Evolutionary conservation across 1,140 invertebrate species (phyloP), one percentile per base, ranked within the genome.

Genomic region (Caerostris darwini): DNA sequence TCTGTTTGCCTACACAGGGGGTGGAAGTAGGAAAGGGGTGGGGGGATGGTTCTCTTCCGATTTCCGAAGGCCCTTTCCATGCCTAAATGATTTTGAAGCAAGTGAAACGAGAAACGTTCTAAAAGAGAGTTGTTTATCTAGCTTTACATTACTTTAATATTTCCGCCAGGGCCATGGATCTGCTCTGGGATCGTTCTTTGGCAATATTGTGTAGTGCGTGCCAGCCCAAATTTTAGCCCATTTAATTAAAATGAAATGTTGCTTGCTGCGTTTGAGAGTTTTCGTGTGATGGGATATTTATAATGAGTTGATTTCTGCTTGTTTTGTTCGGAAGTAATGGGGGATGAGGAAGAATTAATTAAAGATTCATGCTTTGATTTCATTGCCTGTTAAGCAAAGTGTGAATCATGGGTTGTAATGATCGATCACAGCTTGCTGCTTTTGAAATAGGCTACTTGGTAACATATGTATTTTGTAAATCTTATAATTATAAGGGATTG

Each of bases 91-190:
- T 59, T 59, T 34, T 57, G 57, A 85, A 85, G 83, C 57, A 7
- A 85, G 7, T 85, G 83, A 85, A 59, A 58, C 83, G 83, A 17
- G 83, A 85, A 85, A 85, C 8, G 83, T 34, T 85, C 83, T 58
- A 58, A 59, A 85, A 85, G 57, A n/a, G n/a, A 34, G 83, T 77
- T 77, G 71, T 77, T 77, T 77, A 77, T 77, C 8, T 8, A 77
- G 71, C 71, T 77, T 34, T 50, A 53, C 71, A 77, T 77, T 53
- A 77, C 34, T 34, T 77, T 77, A 77, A 77, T 77, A 77, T 50
- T 77, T 77, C 71, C 71, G 71, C 7, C 71, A 34, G 53, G 53
- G 71, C 34, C 71, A 53, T 77, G 34, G 10, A 77, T 77, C 71
- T 34, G 7, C 50, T 7, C 3, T 8, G 61, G 61, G 71, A 50